Evolutionary conservation across 2,888 invertebrate genomes (phyloP).

Genomic region (Acronicta psi): DNA sequence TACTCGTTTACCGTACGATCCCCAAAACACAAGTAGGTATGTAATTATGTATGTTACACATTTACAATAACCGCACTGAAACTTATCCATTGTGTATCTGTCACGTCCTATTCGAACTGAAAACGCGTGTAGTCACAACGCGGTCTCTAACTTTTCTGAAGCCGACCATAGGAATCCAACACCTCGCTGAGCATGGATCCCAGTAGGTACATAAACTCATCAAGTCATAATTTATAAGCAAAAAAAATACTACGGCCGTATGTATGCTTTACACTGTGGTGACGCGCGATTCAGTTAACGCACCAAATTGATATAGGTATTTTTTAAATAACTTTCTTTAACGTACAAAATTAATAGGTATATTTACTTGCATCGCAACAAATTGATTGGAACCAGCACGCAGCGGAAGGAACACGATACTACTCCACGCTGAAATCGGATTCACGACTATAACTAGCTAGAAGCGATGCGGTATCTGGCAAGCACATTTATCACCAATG

Average conservation of each 20-base stretch:
- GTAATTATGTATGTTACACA: background rate
- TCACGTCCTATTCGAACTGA: slow-evolving; percentile 3
- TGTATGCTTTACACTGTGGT: no score
- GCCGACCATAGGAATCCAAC: slow-evolving; percentile 5
- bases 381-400: background rate
- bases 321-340: no score
- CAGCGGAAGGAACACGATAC: background rate
- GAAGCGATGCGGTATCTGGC: background rate
- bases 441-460: background rate
- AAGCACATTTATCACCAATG: background rate
- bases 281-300: no score
- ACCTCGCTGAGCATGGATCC: background rate
- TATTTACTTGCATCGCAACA: no score
- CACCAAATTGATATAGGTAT: no score
- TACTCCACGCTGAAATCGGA: background rate
- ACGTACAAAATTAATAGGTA: no score
- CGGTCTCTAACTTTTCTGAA: slow-evolving; percentile 25
- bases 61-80: slow-evolving; percentile 2
- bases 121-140: slow-evolving; percentile 18
- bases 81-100: slow-evolving; percentile 3
- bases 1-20: background rate
- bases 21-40: background rate
- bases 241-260: no score
- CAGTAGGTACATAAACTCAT: no score
- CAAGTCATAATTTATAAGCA: background rate